phyloP scores from a whole-genome alignment of 2,888 invertebrate genomes.

The Thelaira solivaga region DNA sequence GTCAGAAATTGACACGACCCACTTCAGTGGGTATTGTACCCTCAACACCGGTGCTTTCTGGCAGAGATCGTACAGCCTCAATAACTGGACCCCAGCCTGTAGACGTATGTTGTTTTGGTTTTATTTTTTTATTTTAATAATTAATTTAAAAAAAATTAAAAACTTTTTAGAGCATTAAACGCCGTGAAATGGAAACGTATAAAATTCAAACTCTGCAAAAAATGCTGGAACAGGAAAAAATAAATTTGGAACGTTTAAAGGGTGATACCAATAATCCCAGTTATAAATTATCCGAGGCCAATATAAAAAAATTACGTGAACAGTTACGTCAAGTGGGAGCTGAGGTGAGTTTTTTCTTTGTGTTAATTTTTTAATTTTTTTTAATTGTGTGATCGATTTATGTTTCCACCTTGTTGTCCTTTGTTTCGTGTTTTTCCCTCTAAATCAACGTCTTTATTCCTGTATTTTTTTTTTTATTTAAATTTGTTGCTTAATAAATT shows the following conservation, averaged over 20 bases:
- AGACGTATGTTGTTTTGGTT: conserved; percentile 81
- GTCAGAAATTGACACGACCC: conserved; percentile 77
- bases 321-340: conserved; percentile 77
- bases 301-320: conserved; percentile 75
- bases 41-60: conserved; percentile 79
- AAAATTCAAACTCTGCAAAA: conserved; percentile 90
- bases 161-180: conserved; percentile 85
- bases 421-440: conserved; percentile 18
- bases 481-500: conserved; percentile 31
- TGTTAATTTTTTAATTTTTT: not conserved
- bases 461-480: not conserved
- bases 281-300: conserved; percentile 76
- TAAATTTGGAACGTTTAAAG: conserved; percentile 87
- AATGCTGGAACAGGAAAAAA: conserved; percentile 93
- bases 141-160: not conserved
- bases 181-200: conserved; percentile 88
- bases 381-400: not conserved
- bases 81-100: conserved; percentile 93
- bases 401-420: conserved; percentile 20
- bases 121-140: not conserved
- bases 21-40: conserved; percentile 77
- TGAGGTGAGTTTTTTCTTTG: conserved; percentile 71
- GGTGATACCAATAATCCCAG: conserved; percentile 76
- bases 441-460: not conserved
- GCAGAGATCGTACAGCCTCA: conserved; percentile 78